These are phyloP conservation scores for Toxotes lorentzi DNA, from an alignment of 2,797 vertebrate species.

Conservation along the genomic window DNA sequence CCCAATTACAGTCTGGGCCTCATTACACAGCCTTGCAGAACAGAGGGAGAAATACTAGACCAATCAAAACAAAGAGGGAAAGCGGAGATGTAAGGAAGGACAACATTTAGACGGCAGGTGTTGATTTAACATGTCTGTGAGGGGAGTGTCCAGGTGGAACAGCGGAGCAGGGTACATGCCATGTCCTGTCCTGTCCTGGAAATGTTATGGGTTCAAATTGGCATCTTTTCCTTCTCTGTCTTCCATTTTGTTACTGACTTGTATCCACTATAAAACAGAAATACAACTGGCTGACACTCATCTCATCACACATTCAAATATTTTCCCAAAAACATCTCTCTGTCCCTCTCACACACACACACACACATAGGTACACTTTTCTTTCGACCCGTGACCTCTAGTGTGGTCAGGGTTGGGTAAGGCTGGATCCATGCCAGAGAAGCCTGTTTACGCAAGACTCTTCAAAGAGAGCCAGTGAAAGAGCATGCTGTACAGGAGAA, in stretches of 20 bases:
- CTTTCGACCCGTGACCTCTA: conserved; percentile 61
- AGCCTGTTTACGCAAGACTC: conserved; percentile 75
- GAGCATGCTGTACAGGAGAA: conserved; percentile 74
- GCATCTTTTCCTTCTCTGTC: conserved; percentile 3
- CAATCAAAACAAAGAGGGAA: conserved; percentile 71
- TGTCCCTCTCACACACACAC: not conserved
- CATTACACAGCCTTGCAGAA: conserved; percentile 78
- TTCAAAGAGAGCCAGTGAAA: conserved; percentile 80
- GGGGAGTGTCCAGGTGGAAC: conserved; percentile 57
- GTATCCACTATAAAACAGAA: not conserved
- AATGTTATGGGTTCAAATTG: conserved; percentile 40
- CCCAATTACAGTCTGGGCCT: conserved; percentile 85
- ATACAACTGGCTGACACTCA: not conserved
- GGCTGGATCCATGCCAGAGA: conserved; percentile 63
- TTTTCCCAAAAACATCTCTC: conserved; percentile 28
- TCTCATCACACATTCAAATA: conserved; percentile 34
- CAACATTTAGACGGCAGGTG: conserved; percentile 61
- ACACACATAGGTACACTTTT: conserved; percentile 36
- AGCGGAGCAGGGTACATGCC: conserved; percentile 35
- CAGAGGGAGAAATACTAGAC: conserved; percentile 68
- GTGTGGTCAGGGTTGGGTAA: conserved; percentile 72
- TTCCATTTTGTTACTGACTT: conserved; percentile 5
- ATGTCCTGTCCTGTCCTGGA: conserved; percentile 47
- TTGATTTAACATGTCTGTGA: conserved; percentile 64
- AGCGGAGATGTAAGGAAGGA: conserved; percentile 61